Conservation (phyloP, 2,888 invertebrate species). For the Parnassius smintheus region DNA sequence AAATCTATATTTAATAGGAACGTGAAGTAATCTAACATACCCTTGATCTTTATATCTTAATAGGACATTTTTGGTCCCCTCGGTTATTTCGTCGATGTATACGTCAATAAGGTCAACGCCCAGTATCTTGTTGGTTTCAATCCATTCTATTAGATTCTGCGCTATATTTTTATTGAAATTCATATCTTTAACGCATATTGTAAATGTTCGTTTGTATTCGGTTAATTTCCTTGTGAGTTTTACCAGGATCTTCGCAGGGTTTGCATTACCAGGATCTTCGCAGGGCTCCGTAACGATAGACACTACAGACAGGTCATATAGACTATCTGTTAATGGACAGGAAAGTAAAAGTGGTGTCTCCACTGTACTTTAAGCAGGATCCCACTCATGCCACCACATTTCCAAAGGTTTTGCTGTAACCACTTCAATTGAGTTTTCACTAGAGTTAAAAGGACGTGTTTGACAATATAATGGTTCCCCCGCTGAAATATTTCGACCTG, state of each 20-base stretch:
- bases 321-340: slow-evolving; percentile 80
- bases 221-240: slow-evolving; percentile 38
- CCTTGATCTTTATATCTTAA: slow-evolving; percentile 77
- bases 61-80: slow-evolving; percentile 77
- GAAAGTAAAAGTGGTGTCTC: slow-evolving; percentile 83
- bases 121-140: slow-evolving; percentile 84
- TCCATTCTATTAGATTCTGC: slow-evolving; percentile 84
- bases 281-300: slow-evolving; percentile 79
- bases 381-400: slow-evolving; percentile 85
- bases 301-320: slow-evolving; percentile 60
- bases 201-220: slow-evolving; percentile 70
- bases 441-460: slow-evolving; percentile 60
- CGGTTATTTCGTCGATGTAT: slow-evolving; percentile 82
- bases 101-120: slow-evolving; percentile 85
- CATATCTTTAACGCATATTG: slow-evolving; percentile 87
- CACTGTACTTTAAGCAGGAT: slow-evolving; percentile 61
- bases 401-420: slow-evolving; percentile 80
- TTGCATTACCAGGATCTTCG: slow-evolving; percentile 63
- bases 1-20: slow-evolving; percentile 75
- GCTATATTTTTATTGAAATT: slow-evolving; percentile 84
- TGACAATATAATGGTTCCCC: slow-evolving; percentile 78
- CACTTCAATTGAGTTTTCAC: slow-evolving; percentile 71
- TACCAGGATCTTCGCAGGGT: slow-evolving; percentile 75
- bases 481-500: slow-evolving; percentile 64
- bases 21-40: slow-evolving; percentile 70